Evolutionary conservation across 2,888 invertebrate species (phyloP).

Genomic region (Hipparchia sbordonii): DNA sequence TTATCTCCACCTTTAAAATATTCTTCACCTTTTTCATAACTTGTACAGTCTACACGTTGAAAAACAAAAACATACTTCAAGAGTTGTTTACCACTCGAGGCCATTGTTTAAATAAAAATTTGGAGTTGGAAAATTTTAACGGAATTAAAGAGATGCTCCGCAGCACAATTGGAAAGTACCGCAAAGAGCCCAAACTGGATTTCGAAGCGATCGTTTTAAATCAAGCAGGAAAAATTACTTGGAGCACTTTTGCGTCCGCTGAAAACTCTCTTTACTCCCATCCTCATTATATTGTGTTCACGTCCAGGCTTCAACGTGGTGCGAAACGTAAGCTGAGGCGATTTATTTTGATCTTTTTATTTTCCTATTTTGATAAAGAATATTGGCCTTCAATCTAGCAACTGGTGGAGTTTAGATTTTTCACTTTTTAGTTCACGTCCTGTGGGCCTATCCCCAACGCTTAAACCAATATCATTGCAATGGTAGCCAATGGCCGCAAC

Average conservation of each 20-base stretch:
- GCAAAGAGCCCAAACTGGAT: conserved; percentile 60
- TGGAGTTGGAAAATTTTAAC: conserved; percentile 37
- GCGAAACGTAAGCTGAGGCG: conserved; percentile 27
- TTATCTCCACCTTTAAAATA: neutral
- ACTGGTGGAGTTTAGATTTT: too few relatives aligned
- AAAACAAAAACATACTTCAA: neutral
- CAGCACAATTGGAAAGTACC: conserved; percentile 49
- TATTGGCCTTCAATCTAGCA: too few relatives aligned
- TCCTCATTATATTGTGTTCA: conserved; percentile 78
- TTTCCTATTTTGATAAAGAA: too few relatives aligned
- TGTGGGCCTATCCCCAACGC: too few relatives aligned
- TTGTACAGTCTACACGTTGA: neutral
- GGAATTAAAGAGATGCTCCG: conserved; percentile 41
- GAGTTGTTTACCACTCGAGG: neutral
- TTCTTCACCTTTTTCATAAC: neutral
- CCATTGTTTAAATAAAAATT: conserved; percentile 16
- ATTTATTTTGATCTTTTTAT: too few relatives aligned
- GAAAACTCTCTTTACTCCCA: conserved; percentile 68
- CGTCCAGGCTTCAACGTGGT: conserved; percentile 55
- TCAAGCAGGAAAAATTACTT: conserved; percentile 76
- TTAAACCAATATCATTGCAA: too few relatives aligned
- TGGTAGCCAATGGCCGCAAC: too few relatives aligned
- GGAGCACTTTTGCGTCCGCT: conserved; percentile 71
- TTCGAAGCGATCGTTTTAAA: conserved; percentile 70
- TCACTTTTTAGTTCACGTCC: too few relatives aligned